A percentile compares a stretch with the other conserved stretches of the same genome.
Conservation (phyloP, 1,140 invertebrate genomes). For the Scylla paramamosain region DNA sequence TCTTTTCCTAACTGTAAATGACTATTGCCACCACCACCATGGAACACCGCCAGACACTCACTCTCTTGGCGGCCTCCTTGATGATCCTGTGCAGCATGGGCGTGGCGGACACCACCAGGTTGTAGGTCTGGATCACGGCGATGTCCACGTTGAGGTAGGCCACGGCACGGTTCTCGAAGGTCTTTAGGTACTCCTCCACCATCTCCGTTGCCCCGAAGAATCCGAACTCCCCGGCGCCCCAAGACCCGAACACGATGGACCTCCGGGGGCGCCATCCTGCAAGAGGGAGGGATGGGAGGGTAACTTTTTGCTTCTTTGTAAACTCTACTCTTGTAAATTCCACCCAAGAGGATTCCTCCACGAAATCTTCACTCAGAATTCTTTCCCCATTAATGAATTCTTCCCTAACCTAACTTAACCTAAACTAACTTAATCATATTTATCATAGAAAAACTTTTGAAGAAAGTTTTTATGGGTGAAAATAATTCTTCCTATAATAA, state of each 20-base stretch:
- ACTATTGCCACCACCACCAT: too few species aligned
- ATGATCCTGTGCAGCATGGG: constrained; percentile 79
- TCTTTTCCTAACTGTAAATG: neutral
- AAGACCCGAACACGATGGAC: constrained; percentile 81
- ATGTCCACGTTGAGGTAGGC: constrained; percentile 80
- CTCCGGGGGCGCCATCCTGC: constrained; percentile 80
- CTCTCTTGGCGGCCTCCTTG: constrained; percentile 79
- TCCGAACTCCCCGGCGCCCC: constrained; percentile 78
- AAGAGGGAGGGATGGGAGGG: neutral
- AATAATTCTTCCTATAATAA: too few species aligned
- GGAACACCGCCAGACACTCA: neutral
- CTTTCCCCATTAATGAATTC: too few species aligned
- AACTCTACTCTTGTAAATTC: too few species aligned
- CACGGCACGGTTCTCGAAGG: constrained; percentile 78
- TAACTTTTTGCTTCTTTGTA: neutral
- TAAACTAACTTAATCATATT: too few species aligned
- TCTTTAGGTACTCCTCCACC: constrained; percentile 76
- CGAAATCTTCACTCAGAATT: too few species aligned
- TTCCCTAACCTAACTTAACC: too few species aligned
- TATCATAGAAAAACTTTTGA: too few species aligned
- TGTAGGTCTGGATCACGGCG: constrained; percentile 78
- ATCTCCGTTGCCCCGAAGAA: constrained; percentile 77
- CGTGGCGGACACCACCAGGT: constrained; percentile 78
- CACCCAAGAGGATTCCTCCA: too few species aligned
- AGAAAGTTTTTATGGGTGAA: too few species aligned